Conservation (phyloP, 2,888 invertebrate genomes). For the Oithona nana region DNA sequence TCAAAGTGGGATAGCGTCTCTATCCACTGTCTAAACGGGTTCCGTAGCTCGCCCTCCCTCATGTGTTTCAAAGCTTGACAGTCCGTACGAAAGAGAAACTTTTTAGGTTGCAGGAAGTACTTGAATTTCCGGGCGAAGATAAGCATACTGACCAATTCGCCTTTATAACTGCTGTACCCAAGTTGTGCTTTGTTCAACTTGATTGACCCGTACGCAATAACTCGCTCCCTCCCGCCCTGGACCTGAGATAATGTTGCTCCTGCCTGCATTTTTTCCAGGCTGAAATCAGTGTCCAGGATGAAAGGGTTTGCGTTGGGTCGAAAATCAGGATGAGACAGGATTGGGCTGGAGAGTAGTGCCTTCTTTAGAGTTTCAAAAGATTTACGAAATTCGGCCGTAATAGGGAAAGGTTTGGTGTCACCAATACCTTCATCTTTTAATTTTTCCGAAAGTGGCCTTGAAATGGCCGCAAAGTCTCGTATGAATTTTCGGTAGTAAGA, state of each 20-base stretch:
- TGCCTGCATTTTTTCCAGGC: neutral
- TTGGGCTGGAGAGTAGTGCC: neutral
- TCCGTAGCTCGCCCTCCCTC: neutral
- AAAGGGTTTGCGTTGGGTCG: neutral
- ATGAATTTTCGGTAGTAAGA: conserved; percentile 20
- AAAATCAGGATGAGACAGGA: neutral
- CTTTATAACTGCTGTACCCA: neutral
- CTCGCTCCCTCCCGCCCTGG: neutral
- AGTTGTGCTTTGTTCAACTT: neutral
- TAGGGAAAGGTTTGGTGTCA: neutral
- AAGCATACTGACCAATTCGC: neutral
- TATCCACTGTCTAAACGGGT: neutral
- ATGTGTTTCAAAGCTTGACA: neutral
- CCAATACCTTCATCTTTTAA: neutral
- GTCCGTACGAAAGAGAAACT: neutral
- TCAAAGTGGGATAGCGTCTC: neutral
- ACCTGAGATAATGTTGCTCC: neutral
- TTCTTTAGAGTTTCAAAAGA: neutral
- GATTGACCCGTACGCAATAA: neutral
- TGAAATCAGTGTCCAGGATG: neutral
- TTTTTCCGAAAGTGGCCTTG: conserved; percentile 15
- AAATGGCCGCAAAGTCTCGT: conserved; percentile 17
- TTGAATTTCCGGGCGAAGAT: neutral
- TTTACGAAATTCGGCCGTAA: neutral
- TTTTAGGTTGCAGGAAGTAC: neutral